These are phyloP conservation scores for Trididemnum nubilum DNA, from an alignment of 23 tunicate species.

Conservation along the genomic window DNA sequence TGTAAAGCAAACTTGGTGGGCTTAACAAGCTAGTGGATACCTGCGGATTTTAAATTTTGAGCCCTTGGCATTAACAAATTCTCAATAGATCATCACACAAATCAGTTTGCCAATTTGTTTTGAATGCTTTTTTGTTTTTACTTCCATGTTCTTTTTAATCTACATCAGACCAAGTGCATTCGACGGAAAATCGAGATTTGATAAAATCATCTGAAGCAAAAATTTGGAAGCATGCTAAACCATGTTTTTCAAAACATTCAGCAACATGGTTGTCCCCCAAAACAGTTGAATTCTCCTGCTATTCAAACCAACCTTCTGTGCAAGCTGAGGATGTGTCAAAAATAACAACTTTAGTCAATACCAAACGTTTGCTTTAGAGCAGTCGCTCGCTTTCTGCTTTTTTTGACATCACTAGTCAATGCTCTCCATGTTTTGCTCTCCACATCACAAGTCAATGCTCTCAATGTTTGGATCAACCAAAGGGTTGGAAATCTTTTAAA, in stretches of 20 bases:
- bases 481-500: conserved; percentile 12
- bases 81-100: not conserved
- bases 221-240: not conserved
- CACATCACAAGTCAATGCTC: conserved; percentile 2
- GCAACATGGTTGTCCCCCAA: not conserved
- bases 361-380: not conserved
- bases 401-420: not conserved
- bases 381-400: conserved; percentile 11
- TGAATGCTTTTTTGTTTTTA: conserved; percentile 1
- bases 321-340: conserved; percentile 2
- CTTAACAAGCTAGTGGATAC: not conserved
- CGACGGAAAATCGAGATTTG: conserved; percentile 15
- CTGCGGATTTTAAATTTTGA: not conserved
- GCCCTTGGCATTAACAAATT: not conserved
- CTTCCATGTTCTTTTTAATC: conserved; percentile 2
- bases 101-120: conserved; percentile 4
- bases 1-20: no score
- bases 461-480: conserved; percentile 6
- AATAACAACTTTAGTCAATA: not conserved
- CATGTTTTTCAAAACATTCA: conserved; percentile 3
- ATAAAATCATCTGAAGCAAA: conserved; percentile 1
- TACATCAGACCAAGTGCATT: not conserved
- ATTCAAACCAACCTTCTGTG: conserved; percentile 3
- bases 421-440: no score
- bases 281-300: not conserved